Percentiles rank a stretch among this genome's conserved stretches.
Conservation (phyloP, 2,113 vertebrate genomes). For the Piaya cayana region DNA sequence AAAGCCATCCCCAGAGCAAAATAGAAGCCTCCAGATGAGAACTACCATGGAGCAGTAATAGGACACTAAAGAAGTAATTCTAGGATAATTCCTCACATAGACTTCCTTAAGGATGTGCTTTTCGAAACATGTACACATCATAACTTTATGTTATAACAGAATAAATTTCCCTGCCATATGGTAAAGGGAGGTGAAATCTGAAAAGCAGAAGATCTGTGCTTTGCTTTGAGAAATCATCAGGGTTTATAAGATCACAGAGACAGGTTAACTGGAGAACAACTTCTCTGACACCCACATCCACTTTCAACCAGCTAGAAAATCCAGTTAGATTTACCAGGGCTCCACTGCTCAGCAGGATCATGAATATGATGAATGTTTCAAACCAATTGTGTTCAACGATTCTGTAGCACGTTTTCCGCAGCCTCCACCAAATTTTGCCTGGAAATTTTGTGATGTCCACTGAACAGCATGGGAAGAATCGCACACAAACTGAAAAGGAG, state of each 20-base stretch:
- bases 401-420: constrained; percentile 92
- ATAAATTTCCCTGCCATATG: background rate
- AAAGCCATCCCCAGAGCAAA: background rate
- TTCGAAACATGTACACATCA: background rate
- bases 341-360: constrained; percentile 98
- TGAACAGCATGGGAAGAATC: constrained; percentile 84
- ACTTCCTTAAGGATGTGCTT: background rate
- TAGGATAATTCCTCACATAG: background rate
- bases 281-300: background rate
- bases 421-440: constrained; percentile 89
- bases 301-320: background rate
- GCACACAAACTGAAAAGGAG: constrained; percentile 80
- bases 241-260: background rate
- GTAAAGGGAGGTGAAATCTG: background rate
- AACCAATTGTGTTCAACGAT: constrained; percentile 99
- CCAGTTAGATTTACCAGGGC: constrained; percentile 83
- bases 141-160: background rate
- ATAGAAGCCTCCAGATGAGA: background rate
- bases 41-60: background rate
- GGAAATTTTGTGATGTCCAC: constrained; percentile 80
- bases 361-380: constrained; percentile 99
- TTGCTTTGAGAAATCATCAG: background rate
- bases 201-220: background rate
- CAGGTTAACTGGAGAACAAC: background rate
- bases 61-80: background rate